phyloP scores from a whole-genome alignment of 1,140 invertebrate species.

The Apolygus lucorum region DNA sequence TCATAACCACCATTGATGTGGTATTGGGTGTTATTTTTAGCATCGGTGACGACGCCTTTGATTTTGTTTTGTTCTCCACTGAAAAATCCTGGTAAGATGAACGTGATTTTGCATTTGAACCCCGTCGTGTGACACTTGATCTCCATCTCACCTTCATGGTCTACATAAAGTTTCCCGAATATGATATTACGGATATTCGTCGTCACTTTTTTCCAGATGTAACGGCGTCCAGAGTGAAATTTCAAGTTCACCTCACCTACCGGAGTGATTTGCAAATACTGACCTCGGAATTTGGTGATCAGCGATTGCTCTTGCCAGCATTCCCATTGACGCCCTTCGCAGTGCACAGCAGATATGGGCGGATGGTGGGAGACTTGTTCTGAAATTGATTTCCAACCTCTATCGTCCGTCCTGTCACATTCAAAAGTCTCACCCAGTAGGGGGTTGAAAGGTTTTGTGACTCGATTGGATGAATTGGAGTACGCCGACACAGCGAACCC shows the following conservation, averaged over 20 bases:
- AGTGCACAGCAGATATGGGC: conserved; percentile 87
- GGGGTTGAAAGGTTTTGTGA: conserved; percentile 77
- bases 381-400: conserved; percentile 85
- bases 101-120: conserved; percentile 71
- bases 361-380: conserved; percentile 99
- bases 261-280: conserved; percentile 89
- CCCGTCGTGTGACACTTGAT: conserved; percentile 79
- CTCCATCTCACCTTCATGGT: conserved; percentile 98
- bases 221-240: conserved; percentile 74
- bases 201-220: conserved; percentile 95
- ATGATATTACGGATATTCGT: conserved; percentile 99
- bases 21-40: conserved; percentile 91
- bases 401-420: conserved; percentile 88
- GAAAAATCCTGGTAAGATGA: background rate
- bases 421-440: conserved; percentile 90
- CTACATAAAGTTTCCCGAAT: conserved; percentile 96
- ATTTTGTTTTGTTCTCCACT: background rate
- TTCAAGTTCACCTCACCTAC: conserved; percentile 74
- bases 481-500: conserved; percentile 94
- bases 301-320: conserved; percentile 98
- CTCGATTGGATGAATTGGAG: conserved; percentile 72
- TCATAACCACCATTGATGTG: conserved; percentile 51
- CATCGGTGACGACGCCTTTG: conserved; percentile 91
- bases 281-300: conserved; percentile 95
- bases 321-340: conserved; percentile 75